Evolutionary conservation across 1,140 invertebrate species (phyloP).

Genomic region (Delia radicum): DNA sequence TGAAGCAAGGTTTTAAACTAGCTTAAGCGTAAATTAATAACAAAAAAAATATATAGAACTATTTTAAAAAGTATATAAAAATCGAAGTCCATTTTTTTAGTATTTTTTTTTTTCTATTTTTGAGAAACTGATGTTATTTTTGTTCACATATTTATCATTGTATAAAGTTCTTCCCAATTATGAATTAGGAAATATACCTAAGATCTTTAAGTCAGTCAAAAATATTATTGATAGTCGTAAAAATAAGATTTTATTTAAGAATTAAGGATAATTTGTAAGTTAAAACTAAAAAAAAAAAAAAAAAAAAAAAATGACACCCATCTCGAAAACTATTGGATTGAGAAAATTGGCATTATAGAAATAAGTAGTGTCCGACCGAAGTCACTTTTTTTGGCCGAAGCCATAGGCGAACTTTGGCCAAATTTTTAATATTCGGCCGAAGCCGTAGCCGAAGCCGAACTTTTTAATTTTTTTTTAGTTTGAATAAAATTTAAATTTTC

Average conservation of each 20-base stretch:
- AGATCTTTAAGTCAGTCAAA: conserved; percentile 4
- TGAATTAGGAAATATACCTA: conserved; percentile 27
- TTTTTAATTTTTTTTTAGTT: too few relatives aligned
- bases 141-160: conserved; percentile 54
- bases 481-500: too few relatives aligned
- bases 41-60: neutral
- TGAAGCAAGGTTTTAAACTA: conserved; percentile 2
- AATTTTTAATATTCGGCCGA: too few relatives aligned
- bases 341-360: too few relatives aligned
- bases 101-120: conserved; percentile 32
- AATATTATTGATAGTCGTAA: conserved; percentile 20
- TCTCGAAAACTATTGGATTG: conserved; percentile 14
- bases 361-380: too few relatives aligned
- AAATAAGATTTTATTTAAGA: neutral
- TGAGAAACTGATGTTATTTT: conserved; percentile 51
- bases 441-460: too few relatives aligned
- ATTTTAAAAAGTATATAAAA: conserved; percentile 39
- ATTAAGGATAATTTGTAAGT: neutral
- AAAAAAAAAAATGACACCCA: neutral
- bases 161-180: conserved; percentile 36
- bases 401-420: too few relatives aligned
- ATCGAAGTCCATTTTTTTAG: conserved; percentile 54
- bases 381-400: too few relatives aligned
- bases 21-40: conserved; percentile 30
- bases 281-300: neutral